phyloP scores from a whole-genome alignment of 2,888 invertebrate species.

The Polydrusus cervinus region DNA sequence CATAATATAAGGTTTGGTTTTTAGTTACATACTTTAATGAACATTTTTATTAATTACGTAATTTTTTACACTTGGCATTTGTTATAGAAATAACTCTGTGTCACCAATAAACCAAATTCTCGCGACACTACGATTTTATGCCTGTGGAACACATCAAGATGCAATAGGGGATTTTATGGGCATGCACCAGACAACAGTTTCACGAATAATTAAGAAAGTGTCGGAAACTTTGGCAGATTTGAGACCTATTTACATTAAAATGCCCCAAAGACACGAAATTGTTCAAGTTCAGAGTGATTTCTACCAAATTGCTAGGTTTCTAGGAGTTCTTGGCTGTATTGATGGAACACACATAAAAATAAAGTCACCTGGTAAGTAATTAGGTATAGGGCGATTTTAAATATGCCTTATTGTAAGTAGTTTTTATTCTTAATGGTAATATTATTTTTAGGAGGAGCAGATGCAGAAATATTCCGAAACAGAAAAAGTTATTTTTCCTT shows the following conservation, averaged over 20 bases:
- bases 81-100: constrained; percentile 38
- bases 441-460: constrained; percentile 53
- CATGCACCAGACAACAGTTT: constrained; percentile 31
- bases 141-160: constrained; percentile 34
- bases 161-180: constrained; percentile 43
- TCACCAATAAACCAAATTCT: constrained; percentile 39
- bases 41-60: background rate
- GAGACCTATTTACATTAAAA: constrained; percentile 22
- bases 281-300: constrained; percentile 1
- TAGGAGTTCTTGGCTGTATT: constrained; percentile 5
- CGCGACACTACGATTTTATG: constrained; percentile 38
- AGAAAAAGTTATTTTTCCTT: constrained; percentile 60
- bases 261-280: constrained; percentile 8
- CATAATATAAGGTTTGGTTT: background rate
- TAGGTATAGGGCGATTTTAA: no score
- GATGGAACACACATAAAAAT: constrained; percentile 16
- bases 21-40: background rate
- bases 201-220: constrained; percentile 20
- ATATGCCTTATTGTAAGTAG: no score
- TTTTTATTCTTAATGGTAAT: no score
- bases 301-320: constrained; percentile 5
- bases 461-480: constrained; percentile 59
- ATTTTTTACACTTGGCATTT: no score
- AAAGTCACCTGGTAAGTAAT: constrained; percentile 23
- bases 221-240: constrained; percentile 10